A percentile compares a stretch with the other conserved stretches of the same genome.
phyloP scores from a whole-genome alignment of 2,888 invertebrate genomes.

The Melipona bicolor region DNA sequence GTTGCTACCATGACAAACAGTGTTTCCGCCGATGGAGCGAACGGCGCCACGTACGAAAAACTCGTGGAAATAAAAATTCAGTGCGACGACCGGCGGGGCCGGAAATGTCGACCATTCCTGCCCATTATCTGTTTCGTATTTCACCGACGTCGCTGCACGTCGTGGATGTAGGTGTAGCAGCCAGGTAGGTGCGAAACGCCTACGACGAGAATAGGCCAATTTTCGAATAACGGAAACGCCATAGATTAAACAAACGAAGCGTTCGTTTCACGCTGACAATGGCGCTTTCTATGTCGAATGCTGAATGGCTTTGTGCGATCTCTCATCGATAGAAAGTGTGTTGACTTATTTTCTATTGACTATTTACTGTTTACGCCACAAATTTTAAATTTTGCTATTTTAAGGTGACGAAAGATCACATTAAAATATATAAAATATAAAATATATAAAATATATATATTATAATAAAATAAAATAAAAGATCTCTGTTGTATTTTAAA shows the following conservation, averaged over 20 bases:
- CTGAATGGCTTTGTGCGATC: background rate
- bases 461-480: too few relatives aligned
- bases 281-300: constrained; percentile 2
- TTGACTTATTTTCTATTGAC: background rate
- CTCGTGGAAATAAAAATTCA: constrained; percentile 71
- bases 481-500: too few relatives aligned
- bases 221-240: constrained; percentile 40
- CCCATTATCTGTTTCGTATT: constrained; percentile 77
- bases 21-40: constrained; percentile 62
- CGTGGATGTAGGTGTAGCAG: constrained; percentile 39
- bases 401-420: too few relatives aligned
- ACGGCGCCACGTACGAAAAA: constrained; percentile 50
- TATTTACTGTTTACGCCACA: background rate
- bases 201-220: constrained; percentile 44
- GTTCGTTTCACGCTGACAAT: constrained; percentile 24
- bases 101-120: constrained; percentile 75
- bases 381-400: too few relatives aligned
- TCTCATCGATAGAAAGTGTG: background rate
- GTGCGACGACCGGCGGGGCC: constrained; percentile 61
- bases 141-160: constrained; percentile 52
- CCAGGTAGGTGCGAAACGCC: constrained; percentile 48
- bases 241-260: constrained; percentile 3
- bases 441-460: too few relatives aligned
- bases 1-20: constrained; percentile 57
- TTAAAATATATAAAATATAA: too few relatives aligned